Percentiles rank a stretch among this genome's conserved stretches.
Evolutionary conservation across 35 echinoderm and acorn worm genomes (phyloP).

Genomic region (Anneissia japonica): DNA sequence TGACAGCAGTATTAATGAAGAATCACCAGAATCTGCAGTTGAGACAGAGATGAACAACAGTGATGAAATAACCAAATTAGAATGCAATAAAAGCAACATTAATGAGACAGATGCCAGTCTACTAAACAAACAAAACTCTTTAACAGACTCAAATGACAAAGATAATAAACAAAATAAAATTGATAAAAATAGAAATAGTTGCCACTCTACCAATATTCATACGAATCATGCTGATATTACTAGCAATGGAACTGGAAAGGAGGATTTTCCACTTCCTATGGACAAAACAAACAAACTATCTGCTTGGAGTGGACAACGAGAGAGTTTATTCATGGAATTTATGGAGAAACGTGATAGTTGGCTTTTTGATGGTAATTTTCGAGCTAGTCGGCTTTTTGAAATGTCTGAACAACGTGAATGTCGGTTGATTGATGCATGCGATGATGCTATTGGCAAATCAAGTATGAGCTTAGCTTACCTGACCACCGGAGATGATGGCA

Average conservation of each 20-base stretch:
- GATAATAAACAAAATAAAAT: neutral
- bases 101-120: neutral
- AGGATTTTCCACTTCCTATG: neutral
- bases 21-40: neutral
- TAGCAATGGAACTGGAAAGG: neutral
- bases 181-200: neutral
- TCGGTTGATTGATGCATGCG: slow-evolving; percentile 56
- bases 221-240: neutral
- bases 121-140: neutral
- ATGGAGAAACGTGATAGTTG: slow-evolving; percentile 90
- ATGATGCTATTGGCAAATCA: slow-evolving; percentile 18
- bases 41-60: neutral
- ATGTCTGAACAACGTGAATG: slow-evolving; percentile 72
- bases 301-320: slow-evolving; percentile 27
- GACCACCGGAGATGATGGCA: slow-evolving; percentile 48
- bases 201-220: neutral
- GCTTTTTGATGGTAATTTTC: slow-evolving; percentile 40
- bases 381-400: slow-evolving; percentile 63
- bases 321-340: slow-evolving; percentile 64
- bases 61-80: neutral
- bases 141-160: neutral
- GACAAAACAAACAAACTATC: neutral
- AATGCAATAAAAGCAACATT: neutral
- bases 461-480: slow-evolving; percentile 29
- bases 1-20: neutral